These are phyloP conservation scores for Drosophila arizonae DNA, from an alignment of 1,140 invertebrate genomes.

Conservation along the genomic window DNA sequence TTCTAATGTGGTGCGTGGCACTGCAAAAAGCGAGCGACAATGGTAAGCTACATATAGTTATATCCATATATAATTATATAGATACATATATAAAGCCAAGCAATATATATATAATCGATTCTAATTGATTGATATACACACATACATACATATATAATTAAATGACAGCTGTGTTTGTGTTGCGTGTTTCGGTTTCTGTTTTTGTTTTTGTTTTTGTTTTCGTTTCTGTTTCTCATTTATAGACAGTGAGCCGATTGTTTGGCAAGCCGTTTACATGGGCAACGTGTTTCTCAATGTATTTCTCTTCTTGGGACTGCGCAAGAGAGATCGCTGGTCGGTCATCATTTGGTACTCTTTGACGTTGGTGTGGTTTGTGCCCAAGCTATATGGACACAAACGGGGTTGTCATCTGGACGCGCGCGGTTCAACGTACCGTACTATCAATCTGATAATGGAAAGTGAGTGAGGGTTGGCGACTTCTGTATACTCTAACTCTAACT, in stretches of 20 bases:
- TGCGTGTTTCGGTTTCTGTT: conserved; percentile 10
- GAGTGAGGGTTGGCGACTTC: not conserved
- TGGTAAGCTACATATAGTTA: conserved; percentile 13
- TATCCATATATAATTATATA: not conserved
- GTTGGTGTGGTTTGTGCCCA: conserved; percentile 32
- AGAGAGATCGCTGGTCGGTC: conserved; percentile 41
- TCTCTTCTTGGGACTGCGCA: conserved; percentile 42
- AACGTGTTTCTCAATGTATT: conserved; percentile 38
- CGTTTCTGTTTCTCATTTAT: not conserved
- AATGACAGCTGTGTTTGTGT: conserved; percentile 10
- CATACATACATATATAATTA: conserved; percentile 1
- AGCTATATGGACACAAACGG: conserved; percentile 19
- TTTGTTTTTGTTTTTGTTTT: not conserved
- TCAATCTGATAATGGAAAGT: conserved; percentile 39
- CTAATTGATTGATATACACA: not conserved
- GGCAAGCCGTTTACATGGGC: conserved; percentile 32
- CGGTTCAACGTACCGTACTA: conserved; percentile 25
- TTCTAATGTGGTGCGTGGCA: conserved; percentile 47
- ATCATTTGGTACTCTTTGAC: conserved; percentile 43
- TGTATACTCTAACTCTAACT: not conserved
- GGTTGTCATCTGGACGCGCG: conserved; percentile 28
- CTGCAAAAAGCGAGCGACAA: conserved; percentile 17
- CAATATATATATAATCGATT: conserved; percentile 1
- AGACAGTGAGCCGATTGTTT: conserved; percentile 39
- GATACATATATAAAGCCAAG: too few relatives aligned